These are phyloP conservation scores for Parnassius orleans DNA, from an alignment of 2,888 invertebrate genomes.

Conservation along the genomic window DNA sequence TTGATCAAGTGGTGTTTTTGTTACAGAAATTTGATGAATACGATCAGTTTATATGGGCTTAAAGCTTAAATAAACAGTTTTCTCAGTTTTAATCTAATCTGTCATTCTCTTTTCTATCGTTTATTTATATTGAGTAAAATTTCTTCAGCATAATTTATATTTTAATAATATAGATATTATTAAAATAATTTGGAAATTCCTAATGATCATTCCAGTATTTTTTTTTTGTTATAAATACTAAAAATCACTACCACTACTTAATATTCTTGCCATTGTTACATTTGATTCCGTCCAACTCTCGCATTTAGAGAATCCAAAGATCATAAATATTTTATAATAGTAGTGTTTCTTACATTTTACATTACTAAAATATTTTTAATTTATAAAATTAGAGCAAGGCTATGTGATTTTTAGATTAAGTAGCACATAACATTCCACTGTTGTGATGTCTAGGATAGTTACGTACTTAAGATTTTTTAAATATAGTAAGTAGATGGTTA, in stretches of 20 bases:
- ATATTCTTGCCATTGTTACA: constrained; percentile 20
- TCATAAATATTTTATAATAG: constrained; percentile 42
- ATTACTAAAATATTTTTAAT: constrained; percentile 43
- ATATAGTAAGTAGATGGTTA: neutral
- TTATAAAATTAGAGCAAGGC: constrained; percentile 54
- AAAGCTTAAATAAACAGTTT: too few species aligned
- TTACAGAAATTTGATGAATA: neutral
- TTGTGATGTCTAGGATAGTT: constrained; percentile 70
- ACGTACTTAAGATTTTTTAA: constrained; percentile 45
- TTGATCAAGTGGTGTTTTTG: neutral
- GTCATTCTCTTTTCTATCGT: neutral
- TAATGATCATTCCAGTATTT: neutral
- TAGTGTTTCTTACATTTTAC: constrained; percentile 37
- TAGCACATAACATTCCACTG: constrained; percentile 72
- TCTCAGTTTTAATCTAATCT: neutral
- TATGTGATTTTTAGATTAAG: constrained; percentile 75
- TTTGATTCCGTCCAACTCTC: constrained; percentile 40
- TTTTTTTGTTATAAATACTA: neutral
- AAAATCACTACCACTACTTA: neutral
- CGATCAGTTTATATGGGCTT: too few species aligned
- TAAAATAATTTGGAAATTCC: neutral
- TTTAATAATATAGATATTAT: neutral
- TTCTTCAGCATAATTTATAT: neutral
- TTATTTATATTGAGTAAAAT: constrained; percentile 9
- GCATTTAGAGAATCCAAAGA: constrained; percentile 70